Evolutionary conservation across 2,797 vertebrate species (phyloP), one percentile per base, ranked within the genome.

Genomic region (Hippopotamyrus pictus): DNA sequence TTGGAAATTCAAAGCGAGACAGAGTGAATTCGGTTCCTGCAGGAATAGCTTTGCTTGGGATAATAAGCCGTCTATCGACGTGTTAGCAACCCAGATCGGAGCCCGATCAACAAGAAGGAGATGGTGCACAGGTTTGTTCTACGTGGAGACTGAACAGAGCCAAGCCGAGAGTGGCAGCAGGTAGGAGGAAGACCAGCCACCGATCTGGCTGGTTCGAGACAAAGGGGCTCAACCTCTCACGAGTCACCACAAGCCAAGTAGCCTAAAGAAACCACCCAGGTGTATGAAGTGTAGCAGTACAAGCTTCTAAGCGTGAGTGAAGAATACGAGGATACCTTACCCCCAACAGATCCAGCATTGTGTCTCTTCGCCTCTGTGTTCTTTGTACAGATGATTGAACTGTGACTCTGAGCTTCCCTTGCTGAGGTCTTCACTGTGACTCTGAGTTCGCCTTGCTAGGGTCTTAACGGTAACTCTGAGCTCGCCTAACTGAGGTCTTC

Each of bases 281-380:
- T 29, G 44, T 50, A 29, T 84, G 22, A 51, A 50, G 3, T 84
- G n/a, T 48, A 7, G 14, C 19, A 48, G 19, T 51, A 41, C 73
- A 79, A 79, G 73, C 22, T 25, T 22, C 9, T 25, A 25, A 22
- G 41, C 8, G 51, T 51, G 44, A 50, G 29, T 19, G 14, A 33
- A 57, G 4, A 11, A 87, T 19, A 54, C n/a, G 25, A 87, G 12
- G 84, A 57, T 57, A 17, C 2, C 33, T 59, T 41, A 87, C 85
- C 85, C 85, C 85, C 85, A 87, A 29, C 6, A 87, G 85, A 57
- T 87, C 51, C 85, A 87, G 6, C 85, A 87, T 87, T 54, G 22
- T 57, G 85, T 9, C 53, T 57, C 50, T 41, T 29, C n/a, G 53
- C 51, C 29, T 11, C 85, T 37, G 48, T 17, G n/a, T 50, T 50